Evolutionary conservation across 2,113 vertebrate genomes (phyloP).

Genomic region (Corythoichthys intestinalis): DNA sequence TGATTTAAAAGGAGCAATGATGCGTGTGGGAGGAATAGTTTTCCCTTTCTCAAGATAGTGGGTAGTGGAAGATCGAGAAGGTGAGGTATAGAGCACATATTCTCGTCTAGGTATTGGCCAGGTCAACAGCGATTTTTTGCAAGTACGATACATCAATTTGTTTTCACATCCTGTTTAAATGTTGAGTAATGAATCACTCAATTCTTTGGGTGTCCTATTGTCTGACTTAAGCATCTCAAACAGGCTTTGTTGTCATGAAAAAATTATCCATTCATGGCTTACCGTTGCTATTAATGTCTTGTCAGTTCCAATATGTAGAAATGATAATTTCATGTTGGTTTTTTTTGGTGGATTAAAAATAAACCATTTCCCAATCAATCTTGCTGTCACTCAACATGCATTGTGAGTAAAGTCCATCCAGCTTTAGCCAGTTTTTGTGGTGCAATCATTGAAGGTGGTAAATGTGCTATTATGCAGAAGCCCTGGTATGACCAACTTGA

Average conservation of each 20-base stretch:
- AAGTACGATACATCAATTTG: slow-evolving; percentile 48
- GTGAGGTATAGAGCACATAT: slow-evolving; percentile 21
- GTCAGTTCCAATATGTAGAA: neutral
- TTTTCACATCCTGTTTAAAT: slow-evolving; percentile 61
- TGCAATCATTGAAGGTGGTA: slow-evolving; percentile 43
- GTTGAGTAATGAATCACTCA: slow-evolving; percentile 55
- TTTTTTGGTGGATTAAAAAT: slow-evolving; percentile 2
- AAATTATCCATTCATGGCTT: neutral
- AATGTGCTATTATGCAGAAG: slow-evolving; percentile 33
- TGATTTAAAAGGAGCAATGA: slow-evolving; percentile 26
- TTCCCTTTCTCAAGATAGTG: slow-evolving; percentile 39
- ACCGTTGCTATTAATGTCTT: neutral
- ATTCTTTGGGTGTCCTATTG: slow-evolving; percentile 40
- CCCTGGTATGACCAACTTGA: slow-evolving; percentile 22
- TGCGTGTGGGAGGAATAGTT: slow-evolving; percentile 37
- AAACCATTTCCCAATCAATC: slow-evolving; percentile 13
- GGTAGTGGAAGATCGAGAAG: slow-evolving; percentile 11
- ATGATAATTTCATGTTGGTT: neutral
- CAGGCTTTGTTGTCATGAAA: neutral
- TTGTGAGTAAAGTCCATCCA: slow-evolving; percentile 6
- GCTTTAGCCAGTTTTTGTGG: slow-evolving; percentile 23
- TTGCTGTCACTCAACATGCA: slow-evolving; percentile 19
- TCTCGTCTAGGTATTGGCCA: too few relatives aligned
- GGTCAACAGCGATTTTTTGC: slow-evolving; percentile 24
- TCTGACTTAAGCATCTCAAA: slow-evolving; percentile 1